Base-by-base conservation (phyloP, 2,888 invertebrate genomes). In the Lamellibrachia satsuma region DNA sequence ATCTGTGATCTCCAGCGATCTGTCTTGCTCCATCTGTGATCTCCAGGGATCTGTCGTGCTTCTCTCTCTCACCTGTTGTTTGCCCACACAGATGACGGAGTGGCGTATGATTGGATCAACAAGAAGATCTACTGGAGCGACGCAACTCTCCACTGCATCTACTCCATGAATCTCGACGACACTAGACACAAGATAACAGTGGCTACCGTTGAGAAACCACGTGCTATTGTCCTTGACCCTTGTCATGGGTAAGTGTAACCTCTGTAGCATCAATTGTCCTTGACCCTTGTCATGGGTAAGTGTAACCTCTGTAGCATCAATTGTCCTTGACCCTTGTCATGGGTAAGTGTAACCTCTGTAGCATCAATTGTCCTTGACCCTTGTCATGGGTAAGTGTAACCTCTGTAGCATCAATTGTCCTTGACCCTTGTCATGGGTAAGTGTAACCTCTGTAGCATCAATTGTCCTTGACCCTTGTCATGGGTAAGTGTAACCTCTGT, bases 91-190 rank as follows among this genome's bases (percentile, higher is more conserved):
- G 95, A 95, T 55, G 91, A 91, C 90, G 95, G 96, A 11, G 93
- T 96, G 51, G 95, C 96, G 1, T 95, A 99, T 96, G 99, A 99
- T 96, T 99, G 99, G 99, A 98, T 99, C 0, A 98, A 98, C 95
- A 98, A 98, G 96, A 99, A 99, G 96, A 97, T 99, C 90, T 99
- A 99, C 96, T 99, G 99, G 99, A 99, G 99, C 0, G 99, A 99
- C 95, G 98, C 98, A 55, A 98, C 98, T 52, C 93, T 93, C 7
- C 94, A 94, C 93, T 92, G 94, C 60, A 96, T 96, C 52, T 94
- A 94, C 93, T 94, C 95, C 27, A 95, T 99, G 98, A 98, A 99
- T 96, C 97, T 98, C 52, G 98, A 99, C 95, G 98, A 98, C 2
- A 93, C 92, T 39, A 97, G 98, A 0, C 98, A 98, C 95, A 97